A percentile compares a stretch with the other conserved stretches of the same genome.
Conservation (phyloP, 2,888 invertebrate genomes). For the Latrodectus elegans region DNA sequence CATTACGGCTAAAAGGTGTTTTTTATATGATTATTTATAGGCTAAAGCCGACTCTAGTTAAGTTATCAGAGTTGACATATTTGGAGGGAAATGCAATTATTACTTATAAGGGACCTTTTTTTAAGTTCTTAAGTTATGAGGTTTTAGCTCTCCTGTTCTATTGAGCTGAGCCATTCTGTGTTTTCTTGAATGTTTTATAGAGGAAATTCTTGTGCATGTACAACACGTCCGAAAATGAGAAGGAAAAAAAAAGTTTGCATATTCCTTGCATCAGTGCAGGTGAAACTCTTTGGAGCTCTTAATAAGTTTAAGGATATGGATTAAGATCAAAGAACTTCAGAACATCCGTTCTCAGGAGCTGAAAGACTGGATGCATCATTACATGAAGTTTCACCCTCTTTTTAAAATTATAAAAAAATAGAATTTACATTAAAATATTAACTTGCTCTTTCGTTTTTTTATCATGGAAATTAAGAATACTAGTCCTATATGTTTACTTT, state of each 20-base stretch:
- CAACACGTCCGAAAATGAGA: slow-evolving; percentile 39
- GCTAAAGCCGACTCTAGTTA: slow-evolving; percentile 55
- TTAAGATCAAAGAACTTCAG: slow-evolving; percentile 30
- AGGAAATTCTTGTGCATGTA: slow-evolving; percentile 64
- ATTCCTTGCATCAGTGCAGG: slow-evolving; percentile 31
- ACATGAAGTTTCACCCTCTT: no score
- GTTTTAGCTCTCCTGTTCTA: slow-evolving; percentile 36
- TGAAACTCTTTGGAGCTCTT: slow-evolving; percentile 39
- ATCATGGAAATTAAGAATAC: no score
- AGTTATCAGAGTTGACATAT: slow-evolving; percentile 65
- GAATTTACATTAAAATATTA: no score
- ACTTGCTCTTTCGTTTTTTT: no score
- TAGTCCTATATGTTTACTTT: no score
- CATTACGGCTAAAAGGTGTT: slow-evolving; percentile 57
- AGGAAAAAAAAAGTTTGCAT: not conserved
- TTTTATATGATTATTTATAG: slow-evolving; percentile 59
- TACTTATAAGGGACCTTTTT: slow-evolving; percentile 15
- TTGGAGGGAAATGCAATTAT: slow-evolving; percentile 56
- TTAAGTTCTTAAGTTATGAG: slow-evolving; percentile 51
- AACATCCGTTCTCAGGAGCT: slow-evolving; percentile 49
- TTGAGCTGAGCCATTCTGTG: slow-evolving; percentile 34
- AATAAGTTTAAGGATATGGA: slow-evolving; percentile 52
- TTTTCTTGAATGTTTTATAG: slow-evolving; percentile 55
- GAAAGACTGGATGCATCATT: no score
- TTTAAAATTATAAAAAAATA: no score